These are phyloP conservation scores for Eumeta japonica DNA, from an alignment of 1,140 invertebrate species.

Conservation along the genomic window DNA sequence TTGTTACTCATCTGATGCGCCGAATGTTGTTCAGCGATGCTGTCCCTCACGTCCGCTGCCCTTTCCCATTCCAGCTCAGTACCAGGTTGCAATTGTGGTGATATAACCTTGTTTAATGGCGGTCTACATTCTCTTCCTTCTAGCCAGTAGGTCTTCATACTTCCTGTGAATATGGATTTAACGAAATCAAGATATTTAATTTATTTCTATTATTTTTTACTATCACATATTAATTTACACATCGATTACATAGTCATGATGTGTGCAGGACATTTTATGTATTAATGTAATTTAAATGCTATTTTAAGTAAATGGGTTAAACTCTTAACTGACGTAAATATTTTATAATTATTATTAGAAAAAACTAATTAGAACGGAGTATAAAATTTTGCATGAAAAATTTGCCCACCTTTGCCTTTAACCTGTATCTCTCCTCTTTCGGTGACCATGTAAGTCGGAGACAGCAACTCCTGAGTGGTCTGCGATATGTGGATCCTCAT, in stretches of 20 bases:
- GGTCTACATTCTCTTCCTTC: slow-evolving; percentile 65
- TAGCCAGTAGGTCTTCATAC: slow-evolving; percentile 94
- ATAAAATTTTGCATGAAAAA: neutral
- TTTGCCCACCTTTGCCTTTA: slow-evolving; percentile 75
- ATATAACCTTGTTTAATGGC: slow-evolving; percentile 43
- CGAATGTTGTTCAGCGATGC: slow-evolving; percentile 38
- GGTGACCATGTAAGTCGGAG: slow-evolving; percentile 71
- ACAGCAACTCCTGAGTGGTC: slow-evolving; percentile 76
- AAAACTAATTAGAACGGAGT: too few relatives aligned
- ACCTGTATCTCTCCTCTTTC: slow-evolving; percentile 83
- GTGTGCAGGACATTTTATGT: too few relatives aligned
- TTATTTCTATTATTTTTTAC: too few relatives aligned
- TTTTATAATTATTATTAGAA: too few relatives aligned
- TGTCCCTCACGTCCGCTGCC: slow-evolving; percentile 42
- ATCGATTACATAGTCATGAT: too few relatives aligned
- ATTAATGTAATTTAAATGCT: too few relatives aligned
- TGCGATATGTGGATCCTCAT: slow-evolving; percentile 96
- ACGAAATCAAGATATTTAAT: neutral
- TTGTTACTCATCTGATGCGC: slow-evolving; percentile 43
- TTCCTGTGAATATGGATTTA: slow-evolving; percentile 57
- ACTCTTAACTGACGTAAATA: too few relatives aligned
- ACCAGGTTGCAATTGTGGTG: slow-evolving; percentile 36
- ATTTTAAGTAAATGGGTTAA: too few relatives aligned
- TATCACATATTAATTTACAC: too few relatives aligned
- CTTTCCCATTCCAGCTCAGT: slow-evolving; percentile 44